These are phyloP conservation scores for Drosophila formosana DNA, from an alignment of 2,888 invertebrate species.

Conservation along the genomic window DNA sequence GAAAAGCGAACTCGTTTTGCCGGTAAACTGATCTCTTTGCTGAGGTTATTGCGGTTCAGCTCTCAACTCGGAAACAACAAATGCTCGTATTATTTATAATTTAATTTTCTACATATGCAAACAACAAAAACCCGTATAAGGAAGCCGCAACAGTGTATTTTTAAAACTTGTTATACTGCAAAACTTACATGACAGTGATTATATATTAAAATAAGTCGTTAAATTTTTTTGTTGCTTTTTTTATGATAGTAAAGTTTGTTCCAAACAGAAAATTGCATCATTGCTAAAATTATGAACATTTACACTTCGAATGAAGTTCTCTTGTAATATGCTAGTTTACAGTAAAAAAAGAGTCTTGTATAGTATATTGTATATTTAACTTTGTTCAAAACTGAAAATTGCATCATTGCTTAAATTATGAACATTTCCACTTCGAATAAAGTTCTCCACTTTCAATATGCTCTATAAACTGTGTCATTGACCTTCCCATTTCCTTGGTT, in stretches of 20 bases:
- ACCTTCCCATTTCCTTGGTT: not conserved
- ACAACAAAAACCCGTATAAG: constrained; percentile 38
- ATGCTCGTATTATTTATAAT: constrained; percentile 35
- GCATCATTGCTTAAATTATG: too few species aligned
- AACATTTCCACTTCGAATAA: constrained; percentile 1
- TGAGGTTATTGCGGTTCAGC: constrained; percentile 47
- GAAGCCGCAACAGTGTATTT: constrained; percentile 61
- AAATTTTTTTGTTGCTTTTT: too few species aligned
- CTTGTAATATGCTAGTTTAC: too few species aligned
- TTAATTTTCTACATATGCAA: constrained; percentile 19
- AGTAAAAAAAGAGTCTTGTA: too few species aligned
- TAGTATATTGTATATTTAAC: too few species aligned
- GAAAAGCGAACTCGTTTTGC: constrained; percentile 27
- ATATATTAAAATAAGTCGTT: too few species aligned
- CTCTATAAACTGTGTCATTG: constrained; percentile 14
- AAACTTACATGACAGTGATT: not conserved
- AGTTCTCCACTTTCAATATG: not conserved
- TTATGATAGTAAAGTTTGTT: too few species aligned
- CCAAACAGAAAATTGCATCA: too few species aligned
- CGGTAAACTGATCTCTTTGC: constrained; percentile 45
- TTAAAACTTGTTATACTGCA: not conserved
- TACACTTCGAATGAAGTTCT: not conserved
- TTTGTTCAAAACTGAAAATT: too few species aligned
- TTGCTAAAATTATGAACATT: not conserved
- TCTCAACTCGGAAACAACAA: constrained; percentile 16